phyloP scores from a whole-genome alignment of 2,113 vertebrate species.

The Oryzias woworae region DNA sequence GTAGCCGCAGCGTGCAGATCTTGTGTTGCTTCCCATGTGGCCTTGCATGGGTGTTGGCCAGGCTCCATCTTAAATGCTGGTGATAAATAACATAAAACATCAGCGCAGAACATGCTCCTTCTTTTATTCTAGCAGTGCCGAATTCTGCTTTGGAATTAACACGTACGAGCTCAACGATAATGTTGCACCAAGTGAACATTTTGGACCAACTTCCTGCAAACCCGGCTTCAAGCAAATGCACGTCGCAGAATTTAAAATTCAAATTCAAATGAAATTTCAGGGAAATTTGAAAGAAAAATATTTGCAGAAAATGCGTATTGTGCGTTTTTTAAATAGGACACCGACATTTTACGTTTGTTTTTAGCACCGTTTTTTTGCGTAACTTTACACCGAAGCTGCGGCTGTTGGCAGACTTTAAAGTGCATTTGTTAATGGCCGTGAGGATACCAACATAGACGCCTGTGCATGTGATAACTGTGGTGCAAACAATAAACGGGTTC shows the following conservation, averaged over 20 bases:
- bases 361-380: constrained; percentile 30
- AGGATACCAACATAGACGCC: constrained; percentile 30
- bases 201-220: no score
- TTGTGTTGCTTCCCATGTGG: constrained; percentile 46
- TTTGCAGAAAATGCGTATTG: no score
- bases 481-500: constrained; percentile 29
- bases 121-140: constrained; percentile 30
- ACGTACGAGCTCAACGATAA: no score
- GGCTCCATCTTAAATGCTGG: constrained; percentile 57
- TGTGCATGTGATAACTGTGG: constrained; percentile 39
- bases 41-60: constrained; percentile 69
- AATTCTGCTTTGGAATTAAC: no score
- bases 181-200: no score
- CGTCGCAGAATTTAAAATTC: no score
- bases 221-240: no score
- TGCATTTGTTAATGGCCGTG: constrained; percentile 49
- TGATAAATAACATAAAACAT: constrained; percentile 52
- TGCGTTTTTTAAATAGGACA: constrained; percentile 13
- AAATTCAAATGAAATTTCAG: no score
- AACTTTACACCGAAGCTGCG: constrained; percentile 36
- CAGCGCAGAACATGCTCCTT: constrained; percentile 28
- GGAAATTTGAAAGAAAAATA: no score
- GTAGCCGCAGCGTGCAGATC: constrained; percentile 17
- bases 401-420: constrained; percentile 17
- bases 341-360: constrained; percentile 22